Evolutionary conservation across 1,140 invertebrate genomes (phyloP).

Genomic region (Calosoma granatense): DNA sequence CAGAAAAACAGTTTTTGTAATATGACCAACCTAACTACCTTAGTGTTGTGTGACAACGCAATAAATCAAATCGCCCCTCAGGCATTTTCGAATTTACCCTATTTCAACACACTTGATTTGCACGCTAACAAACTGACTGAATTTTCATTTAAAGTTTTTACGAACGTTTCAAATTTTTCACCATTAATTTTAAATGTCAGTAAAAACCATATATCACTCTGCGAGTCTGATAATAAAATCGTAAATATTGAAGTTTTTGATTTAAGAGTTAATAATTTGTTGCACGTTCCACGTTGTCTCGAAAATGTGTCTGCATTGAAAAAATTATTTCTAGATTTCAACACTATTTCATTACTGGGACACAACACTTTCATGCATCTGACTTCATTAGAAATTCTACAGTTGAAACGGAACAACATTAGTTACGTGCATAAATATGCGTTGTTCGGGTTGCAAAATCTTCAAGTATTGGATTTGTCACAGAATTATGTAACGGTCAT

Average conservation of each 20-base stretch:
- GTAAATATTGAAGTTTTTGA: constrained; percentile 50
- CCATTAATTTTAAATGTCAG: constrained; percentile 53
- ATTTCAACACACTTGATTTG: constrained; percentile 52
- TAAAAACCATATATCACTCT: constrained; percentile 47
- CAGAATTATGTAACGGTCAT: constrained; percentile 61
- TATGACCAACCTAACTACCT: constrained; percentile 50
- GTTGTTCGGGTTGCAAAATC: constrained; percentile 50
- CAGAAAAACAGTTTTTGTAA: constrained; percentile 46
- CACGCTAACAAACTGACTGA: constrained; percentile 54
- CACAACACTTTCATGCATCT: constrained; percentile 55
- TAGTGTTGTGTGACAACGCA: constrained; percentile 52
- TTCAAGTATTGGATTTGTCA: constrained; percentile 66
- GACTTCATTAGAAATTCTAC: constrained; percentile 54
- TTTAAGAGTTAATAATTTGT: constrained; percentile 53
- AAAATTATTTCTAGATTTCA: constrained; percentile 57
- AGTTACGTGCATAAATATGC: constrained; percentile 55
- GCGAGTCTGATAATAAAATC: constrained; percentile 42
- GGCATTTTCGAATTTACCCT: constrained; percentile 53
- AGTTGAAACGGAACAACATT: constrained; percentile 60
- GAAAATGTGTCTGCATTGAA: constrained; percentile 44
- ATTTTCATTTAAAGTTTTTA: constrained; percentile 51
- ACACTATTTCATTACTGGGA: constrained; percentile 53
- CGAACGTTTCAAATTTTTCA: constrained; percentile 50
- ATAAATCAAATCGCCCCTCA: constrained; percentile 45
- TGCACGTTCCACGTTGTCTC: constrained; percentile 50